Percentiles rank a stretch among this genome's conserved stretches.
These are phyloP conservation scores for Odontocerum albicorne DNA, from an alignment of 2,888 invertebrate genomes.

Conservation along the genomic window DNA sequence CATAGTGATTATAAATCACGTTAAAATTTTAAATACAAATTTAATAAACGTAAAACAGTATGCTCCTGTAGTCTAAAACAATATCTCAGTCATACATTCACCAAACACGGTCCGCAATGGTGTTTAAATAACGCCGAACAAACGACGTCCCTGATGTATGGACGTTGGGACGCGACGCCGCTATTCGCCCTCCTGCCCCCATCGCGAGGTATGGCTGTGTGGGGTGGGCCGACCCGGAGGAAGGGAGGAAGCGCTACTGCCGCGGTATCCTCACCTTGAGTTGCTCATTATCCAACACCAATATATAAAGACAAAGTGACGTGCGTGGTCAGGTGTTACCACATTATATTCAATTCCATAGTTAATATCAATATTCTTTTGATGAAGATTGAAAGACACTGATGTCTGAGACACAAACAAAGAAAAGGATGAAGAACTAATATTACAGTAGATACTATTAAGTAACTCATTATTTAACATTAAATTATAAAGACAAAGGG, in stretches of 20 bases:
- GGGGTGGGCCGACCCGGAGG: conserved; percentile 1
- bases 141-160: conserved; percentile 14
- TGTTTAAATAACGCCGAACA: conserved; percentile 10
- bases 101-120: conserved; percentile 6
- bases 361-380: too few relatives aligned
- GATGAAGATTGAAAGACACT: too few relatives aligned
- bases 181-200: conserved; percentile 1
- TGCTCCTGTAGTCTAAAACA: too few relatives aligned
- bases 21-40: too few relatives aligned
- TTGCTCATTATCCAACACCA: conserved; percentile 30
- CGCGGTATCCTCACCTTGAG: conserved; percentile 23
- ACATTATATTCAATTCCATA: too few relatives aligned
- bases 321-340: conserved; percentile 11
- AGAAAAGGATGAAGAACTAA: too few relatives aligned
- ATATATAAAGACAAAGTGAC: conserved; percentile 28
- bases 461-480: too few relatives aligned
- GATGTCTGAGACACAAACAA: too few relatives aligned
- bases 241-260: neutral
- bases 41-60: too few relatives aligned
- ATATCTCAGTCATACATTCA: neutral
- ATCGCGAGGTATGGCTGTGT: neutral
- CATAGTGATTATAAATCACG: too few relatives aligned
- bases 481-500: too few relatives aligned
- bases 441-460: too few relatives aligned
- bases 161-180: conserved; percentile 8